Evolutionary conservation across 2,888 invertebrate genomes (phyloP).

Genomic region (Itoplectis maculator): DNA sequence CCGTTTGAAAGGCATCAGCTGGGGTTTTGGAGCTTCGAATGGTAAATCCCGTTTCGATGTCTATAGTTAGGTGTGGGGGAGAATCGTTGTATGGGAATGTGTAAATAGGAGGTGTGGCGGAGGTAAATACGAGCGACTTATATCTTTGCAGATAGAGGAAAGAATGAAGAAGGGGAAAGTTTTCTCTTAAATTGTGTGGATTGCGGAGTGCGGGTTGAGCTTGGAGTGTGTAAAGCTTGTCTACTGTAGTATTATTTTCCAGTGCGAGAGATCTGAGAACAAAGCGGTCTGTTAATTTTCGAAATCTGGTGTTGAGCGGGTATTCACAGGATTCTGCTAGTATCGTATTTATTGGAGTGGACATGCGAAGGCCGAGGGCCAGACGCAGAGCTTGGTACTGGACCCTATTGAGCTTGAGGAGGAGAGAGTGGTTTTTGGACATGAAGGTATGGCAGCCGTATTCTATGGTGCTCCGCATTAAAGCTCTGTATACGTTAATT

Average conservation of each 20-base stretch:
- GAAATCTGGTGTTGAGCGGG: not conserved
- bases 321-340: constrained; percentile 6
- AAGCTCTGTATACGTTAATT: constrained; percentile 16
- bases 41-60: not conserved
- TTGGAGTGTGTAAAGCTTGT: not conserved
- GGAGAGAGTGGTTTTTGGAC: not conserved
- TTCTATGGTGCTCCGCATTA: constrained; percentile 18
- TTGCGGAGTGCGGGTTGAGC: not conserved
- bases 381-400: constrained; percentile 20
- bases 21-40: not conserved
- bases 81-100: not conserved
- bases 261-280: constrained; percentile 1
- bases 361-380: not conserved
- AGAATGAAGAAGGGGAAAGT: not conserved
- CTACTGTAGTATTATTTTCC: not conserved
- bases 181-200: constrained; percentile 1
- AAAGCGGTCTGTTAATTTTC: not conserved
- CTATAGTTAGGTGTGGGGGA: not conserved
- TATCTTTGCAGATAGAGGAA: not conserved
- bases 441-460: constrained; percentile 11
- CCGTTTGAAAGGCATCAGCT: not conserved
- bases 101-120: not conserved
- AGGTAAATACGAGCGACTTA: not conserved
- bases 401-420: not conserved
- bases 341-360: constrained; percentile 6